Evolutionary conservation across 1,140 invertebrate species (phyloP), one percentile per base, ranked within the genome.

Genomic region (Drosophila ohnishii): DNA sequence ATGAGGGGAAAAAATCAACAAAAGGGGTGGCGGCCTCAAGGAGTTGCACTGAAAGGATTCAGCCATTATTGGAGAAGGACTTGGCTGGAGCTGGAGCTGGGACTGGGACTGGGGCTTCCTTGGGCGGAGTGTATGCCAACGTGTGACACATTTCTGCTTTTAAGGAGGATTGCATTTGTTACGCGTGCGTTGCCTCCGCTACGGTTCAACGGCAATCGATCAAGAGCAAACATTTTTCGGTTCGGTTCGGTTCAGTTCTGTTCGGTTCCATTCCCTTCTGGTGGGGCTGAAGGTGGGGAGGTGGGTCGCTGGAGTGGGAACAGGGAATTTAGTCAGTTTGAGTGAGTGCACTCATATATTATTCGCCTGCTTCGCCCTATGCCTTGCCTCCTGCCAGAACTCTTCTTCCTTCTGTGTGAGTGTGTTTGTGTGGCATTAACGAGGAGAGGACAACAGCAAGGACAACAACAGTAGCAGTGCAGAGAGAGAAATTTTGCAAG

Each of bases 61-160:
- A 66, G 84, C 76, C 84, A 87, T 88, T 88, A 84, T 19, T 16
- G 50, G 34, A 19, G 50, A 19, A 19, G 34, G 40, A 16, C 13
- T n/a, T 19, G 5, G 19, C 10, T 16, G 19, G 10, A 9, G 11
- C 25, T 16, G 35, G 32, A 25, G 19, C 11, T 13, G 53, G 34
- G 34, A 13, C 10, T 32, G 8, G 28, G 1, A 9, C 34, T 34
- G 1, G 39, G 58, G 40, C 53, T 32, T 40, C 60, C 35, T 8
- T 59, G 60, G 53, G 55, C 61, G 37, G 39, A 35, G 53, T 56
- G 58, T 81, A 67, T 70, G 84, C 61, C 69, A 80, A 74, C 80
- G 70, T 90, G 83, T 87, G 87, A 90, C 87, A 90, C 83, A 90
- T 90, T 90, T 90, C 80, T 90, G 87, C 87, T 90, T 90, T 90